A percentile compares a stretch with the other conserved stretches of the same genome.
Evolutionary conservation across 2,888 invertebrate species (phyloP).

Genomic region (Salticus scenicus): DNA sequence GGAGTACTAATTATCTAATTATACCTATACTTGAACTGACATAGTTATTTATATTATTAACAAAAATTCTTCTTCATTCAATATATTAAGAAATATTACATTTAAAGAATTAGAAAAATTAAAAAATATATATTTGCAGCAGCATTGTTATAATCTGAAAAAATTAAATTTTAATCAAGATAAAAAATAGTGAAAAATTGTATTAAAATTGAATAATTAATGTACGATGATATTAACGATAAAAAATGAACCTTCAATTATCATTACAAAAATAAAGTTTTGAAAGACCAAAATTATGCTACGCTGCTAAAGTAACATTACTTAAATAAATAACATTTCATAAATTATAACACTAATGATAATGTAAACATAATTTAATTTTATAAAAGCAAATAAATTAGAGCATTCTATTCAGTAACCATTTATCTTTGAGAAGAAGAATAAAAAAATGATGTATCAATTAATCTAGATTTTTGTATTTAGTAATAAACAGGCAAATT

Average conservation of each 20-base stretch:
- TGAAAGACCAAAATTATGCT: background rate
- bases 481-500: background rate
- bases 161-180: background rate
- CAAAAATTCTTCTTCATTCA: too few species aligned
- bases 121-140: too few species aligned
- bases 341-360: constrained; percentile 2
- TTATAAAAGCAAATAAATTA: background rate
- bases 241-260: background rate
- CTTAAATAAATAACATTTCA: background rate
- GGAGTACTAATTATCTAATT: too few species aligned
- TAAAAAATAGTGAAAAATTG: background rate
- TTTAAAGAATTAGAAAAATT: too few species aligned
- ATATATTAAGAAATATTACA: too few species aligned
- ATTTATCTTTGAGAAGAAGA: background rate
- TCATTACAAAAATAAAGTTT: background rate
- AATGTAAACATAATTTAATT: constrained; percentile 15
- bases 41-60: too few species aligned
- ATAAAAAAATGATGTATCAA: background rate
- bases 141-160: too few species aligned
- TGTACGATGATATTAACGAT: background rate
- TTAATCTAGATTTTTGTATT: background rate
- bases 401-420: background rate
- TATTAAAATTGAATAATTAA: background rate
- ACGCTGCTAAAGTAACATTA: background rate
- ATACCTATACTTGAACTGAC: too few species aligned